These are phyloP conservation scores for Macrotus californicus DNA, from an alignment of 2,113 vertebrate genomes.

Conservation along the genomic window DNA sequence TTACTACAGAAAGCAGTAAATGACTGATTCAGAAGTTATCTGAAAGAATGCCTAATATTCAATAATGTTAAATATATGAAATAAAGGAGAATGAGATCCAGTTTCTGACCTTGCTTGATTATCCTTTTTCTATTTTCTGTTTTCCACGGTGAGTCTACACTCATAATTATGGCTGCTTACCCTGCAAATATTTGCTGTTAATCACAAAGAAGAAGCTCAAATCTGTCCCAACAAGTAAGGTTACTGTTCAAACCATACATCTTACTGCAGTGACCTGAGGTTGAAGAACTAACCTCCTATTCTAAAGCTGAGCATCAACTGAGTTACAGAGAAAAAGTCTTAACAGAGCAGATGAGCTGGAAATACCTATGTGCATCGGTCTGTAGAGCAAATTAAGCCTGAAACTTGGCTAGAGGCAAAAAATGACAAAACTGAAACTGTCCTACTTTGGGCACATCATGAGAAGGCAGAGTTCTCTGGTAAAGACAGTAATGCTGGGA, in stretches of 20 bases:
- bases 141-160: neutral
- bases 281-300: neutral
- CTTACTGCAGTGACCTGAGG: neutral
- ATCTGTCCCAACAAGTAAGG: neutral
- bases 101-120: neutral
- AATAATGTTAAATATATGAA: neutral
- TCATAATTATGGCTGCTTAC: neutral
- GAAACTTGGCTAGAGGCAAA: neutral
- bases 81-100: slow-evolving; percentile 18
- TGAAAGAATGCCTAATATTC: neutral
- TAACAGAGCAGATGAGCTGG: neutral
- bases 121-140: neutral
- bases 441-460: neutral
- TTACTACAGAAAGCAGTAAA: neutral
- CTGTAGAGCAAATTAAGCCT: neutral
- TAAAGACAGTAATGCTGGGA: neutral
- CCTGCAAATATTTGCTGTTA: neutral
- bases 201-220: neutral
- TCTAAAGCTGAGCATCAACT: slow-evolving; percentile 2
- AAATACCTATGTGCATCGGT: neutral
- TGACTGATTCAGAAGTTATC: neutral
- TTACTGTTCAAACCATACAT: neutral
- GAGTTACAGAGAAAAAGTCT: neutral
- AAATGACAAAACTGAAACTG: neutral
- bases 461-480: neutral